Base-by-base conservation (phyloP, 2,888 invertebrate species). In the Cacoxenus indagator region DNA sequence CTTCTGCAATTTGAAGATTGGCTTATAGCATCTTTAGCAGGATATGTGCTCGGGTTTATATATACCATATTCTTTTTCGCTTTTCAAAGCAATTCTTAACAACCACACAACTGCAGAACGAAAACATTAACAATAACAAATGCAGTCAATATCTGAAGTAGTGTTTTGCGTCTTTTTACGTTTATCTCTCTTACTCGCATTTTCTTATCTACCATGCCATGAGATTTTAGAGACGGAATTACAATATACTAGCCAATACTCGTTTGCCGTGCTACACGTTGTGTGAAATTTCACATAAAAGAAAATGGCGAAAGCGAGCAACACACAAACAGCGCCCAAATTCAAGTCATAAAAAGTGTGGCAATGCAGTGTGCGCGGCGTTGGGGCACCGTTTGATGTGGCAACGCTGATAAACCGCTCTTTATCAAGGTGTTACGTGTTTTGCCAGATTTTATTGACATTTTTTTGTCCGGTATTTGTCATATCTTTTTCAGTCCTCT, bases 81-180 rank as follows among this genome's bases (percentile, higher is more conserved):
- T 29, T 1, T 27, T 17, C n/a, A 27, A 37, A 14, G 29, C 43
- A 17, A 43, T 64, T 64, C 11, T 70, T 69, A 22, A 22, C 9
- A 5, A 17, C 19, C 8, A 22, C 1, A 22, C 22, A 51, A 9
- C 55, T 14, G 8, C 55, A 55, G 14, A 73, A 65, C 65, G 65
- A 67, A 54, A 74, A 64, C 59, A 70, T 65, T 61, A 67, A 61
- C 48, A 5, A n/a, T 37, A 55, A 9, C 27, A 62, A 54, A n/a
- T 37, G 37, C 54, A 55, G 37, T 46, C 5, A n/a, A 37, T 37
- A 37, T 37, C 37, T 37, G 14, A 37, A 11, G 37, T 14, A 37
- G 37, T 37, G 8, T 2, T 37, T 14, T 37, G 37, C 37, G 37
- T 37, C 37, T 11, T 37, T 37, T 37, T 37, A 37, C 8, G 37